Evolutionary conservation across 2,797 vertebrate genomes (phyloP).

Genomic region (Pangasius krempfi): DNA sequence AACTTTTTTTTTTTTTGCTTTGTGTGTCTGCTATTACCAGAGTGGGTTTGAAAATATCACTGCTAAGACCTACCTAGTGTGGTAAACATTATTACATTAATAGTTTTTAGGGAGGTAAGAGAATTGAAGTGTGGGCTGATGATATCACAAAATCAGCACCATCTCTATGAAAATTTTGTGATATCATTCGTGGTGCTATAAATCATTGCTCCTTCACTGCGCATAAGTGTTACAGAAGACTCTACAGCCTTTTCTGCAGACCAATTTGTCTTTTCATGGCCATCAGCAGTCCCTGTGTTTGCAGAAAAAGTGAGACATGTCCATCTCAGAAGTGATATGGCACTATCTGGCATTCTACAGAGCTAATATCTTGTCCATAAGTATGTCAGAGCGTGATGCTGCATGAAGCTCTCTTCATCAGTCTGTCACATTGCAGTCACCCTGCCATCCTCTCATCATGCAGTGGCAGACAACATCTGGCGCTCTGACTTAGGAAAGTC

Average conservation of each 20-base stretch:
- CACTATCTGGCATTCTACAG: background rate
- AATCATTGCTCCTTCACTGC: constrained; percentile 12
- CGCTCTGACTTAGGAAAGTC: constrained; percentile 44
- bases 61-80: background rate
- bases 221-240: constrained; percentile 1
- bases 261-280: constrained; percentile 5
- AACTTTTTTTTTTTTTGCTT: background rate
- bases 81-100: background rate
- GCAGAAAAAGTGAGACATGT: constrained; percentile 19
- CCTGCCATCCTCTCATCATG: constrained; percentile 26
- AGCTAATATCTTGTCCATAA: constrained; percentile 40
- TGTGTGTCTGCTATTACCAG: background rate
- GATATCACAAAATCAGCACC: background rate
- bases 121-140: background rate
- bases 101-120: background rate
- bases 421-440: constrained; percentile 50
- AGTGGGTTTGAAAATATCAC: background rate
- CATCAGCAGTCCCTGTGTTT: background rate
- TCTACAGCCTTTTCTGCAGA: background rate
- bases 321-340: constrained; percentile 29
- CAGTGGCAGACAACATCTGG: constrained; percentile 48
- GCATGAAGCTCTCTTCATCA: constrained; percentile 26
- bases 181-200: background rate
- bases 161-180: background rate
- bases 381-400: constrained; percentile 21